phyloP scores from a whole-genome alignment of 2,888 invertebrate species.

The Junonia oenone region DNA sequence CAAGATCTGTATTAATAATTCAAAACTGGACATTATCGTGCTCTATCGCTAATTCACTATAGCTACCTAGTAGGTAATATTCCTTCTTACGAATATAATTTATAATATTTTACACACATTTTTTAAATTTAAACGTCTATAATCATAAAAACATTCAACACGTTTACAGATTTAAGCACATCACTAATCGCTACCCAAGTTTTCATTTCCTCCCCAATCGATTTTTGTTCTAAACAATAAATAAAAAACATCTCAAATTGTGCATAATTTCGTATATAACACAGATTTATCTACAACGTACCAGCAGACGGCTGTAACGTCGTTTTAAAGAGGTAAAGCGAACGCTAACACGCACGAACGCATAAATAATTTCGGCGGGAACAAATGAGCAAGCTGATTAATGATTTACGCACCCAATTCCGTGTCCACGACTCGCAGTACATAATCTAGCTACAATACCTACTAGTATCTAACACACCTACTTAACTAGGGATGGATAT shows the following conservation, averaged over 20 bases:
- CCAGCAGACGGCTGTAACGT: conserved; percentile 48
- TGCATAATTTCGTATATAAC: conserved; percentile 1
- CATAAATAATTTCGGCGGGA: conserved; percentile 72
- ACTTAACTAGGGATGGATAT: no score
- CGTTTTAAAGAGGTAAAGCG: conserved; percentile 62
- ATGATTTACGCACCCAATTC: conserved; percentile 73
- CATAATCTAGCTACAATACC: conserved; percentile 18
- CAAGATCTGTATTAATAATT: no score
- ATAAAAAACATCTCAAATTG: background rate
- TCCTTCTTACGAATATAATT: no score
- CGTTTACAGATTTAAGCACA: no score
- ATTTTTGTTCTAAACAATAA: background rate
- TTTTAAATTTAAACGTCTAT: no score
- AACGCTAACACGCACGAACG: conserved; percentile 37
- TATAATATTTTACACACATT: no score
- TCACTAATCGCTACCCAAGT: no score
- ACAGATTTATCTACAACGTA: conserved; percentile 28
- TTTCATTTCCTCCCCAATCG: background rate
- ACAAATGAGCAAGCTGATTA: conserved; percentile 75
- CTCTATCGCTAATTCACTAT: no score
- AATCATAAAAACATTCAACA: no score
- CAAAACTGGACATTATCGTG: no score
- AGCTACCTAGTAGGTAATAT: no score
- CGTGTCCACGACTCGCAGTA: conserved; percentile 46
- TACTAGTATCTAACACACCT: background rate